Evolutionary conservation across 1,140 invertebrate species (phyloP).

Genomic region (Aphelenchoides besseyi): DNA sequence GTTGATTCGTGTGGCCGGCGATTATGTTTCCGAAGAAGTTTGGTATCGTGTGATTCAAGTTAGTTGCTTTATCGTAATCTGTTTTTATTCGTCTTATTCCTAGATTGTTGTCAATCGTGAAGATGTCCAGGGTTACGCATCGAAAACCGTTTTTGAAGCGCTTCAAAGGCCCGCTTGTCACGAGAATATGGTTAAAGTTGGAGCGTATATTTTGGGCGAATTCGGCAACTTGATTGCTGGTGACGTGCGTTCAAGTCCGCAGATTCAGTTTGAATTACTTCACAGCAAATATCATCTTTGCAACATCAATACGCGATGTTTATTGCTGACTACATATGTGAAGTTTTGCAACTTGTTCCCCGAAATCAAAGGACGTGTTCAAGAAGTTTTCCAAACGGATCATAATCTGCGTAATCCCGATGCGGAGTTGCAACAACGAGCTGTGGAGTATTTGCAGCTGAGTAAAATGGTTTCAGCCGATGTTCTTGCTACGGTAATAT

Average conservation of each 20-base stretch:
- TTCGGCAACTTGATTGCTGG: conserved; percentile 99
- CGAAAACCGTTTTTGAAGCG: conserved; percentile 95
- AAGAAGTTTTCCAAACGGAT: conserved; percentile 90
- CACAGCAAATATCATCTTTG: conserved; percentile 81
- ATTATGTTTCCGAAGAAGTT: conserved; percentile 89
- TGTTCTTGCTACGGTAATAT: conserved; percentile 73
- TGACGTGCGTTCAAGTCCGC: conserved; percentile 78
- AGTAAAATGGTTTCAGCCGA: conserved; percentile 92
- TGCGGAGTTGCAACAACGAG: conserved; percentile 94
- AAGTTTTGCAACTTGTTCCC: conserved; percentile 99
- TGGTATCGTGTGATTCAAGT: conserved; percentile 98
- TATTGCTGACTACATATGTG: conserved; percentile 94
- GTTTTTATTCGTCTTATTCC: conserved; percentile 23
- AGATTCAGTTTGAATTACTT: conserved; percentile 59
- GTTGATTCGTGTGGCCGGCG: conserved; percentile 96
- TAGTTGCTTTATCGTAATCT: conserved; percentile 1
- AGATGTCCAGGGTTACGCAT: conserved; percentile 94
- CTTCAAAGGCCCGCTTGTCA: conserved; percentile 78
- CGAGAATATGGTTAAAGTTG: conserved; percentile 99
- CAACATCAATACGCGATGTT: conserved; percentile 87
- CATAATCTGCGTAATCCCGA: conserved; percentile 94
- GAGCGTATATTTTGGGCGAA: conserved; percentile 97
- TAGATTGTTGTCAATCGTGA: conserved; percentile 95
- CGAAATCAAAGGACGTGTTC: conserved; percentile 92
- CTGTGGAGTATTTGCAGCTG: conserved; percentile 93